Evolutionary conservation across 2,113 vertebrate genomes (phyloP).

Genomic region (Lasiurus borealis): DNA sequence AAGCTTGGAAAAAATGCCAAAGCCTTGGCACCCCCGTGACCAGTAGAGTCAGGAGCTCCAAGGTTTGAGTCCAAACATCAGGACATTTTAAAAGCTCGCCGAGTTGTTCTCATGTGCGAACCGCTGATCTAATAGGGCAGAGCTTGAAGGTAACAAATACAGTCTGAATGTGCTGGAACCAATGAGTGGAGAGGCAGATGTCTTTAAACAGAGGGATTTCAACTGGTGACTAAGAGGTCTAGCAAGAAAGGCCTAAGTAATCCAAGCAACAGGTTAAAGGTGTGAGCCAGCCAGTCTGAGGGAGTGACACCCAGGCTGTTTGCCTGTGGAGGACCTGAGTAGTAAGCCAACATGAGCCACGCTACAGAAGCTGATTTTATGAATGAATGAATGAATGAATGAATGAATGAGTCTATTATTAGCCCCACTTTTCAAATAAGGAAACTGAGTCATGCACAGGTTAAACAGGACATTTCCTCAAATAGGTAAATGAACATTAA

Average conservation of each 20-base stretch:
- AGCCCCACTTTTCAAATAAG: conserved; percentile 22
- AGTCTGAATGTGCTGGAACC: background rate
- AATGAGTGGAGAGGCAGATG: background rate
- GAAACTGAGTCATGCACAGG: background rate
- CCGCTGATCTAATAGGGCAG: background rate
- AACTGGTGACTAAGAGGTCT: background rate
- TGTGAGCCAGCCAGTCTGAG: background rate
- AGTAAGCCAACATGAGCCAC: background rate
- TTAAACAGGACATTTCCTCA: background rate
- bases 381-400: background rate
- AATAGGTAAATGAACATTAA: conserved; percentile 31
- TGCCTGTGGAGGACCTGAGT: background rate
- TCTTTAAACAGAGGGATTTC: background rate
- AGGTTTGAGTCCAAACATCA: background rate
- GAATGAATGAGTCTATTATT: too few relatives aligned
- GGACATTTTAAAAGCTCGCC: background rate
- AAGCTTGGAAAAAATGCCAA: background rate
- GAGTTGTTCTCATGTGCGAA: background rate
- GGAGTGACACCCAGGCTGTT: background rate
- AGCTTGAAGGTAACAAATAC: background rate
- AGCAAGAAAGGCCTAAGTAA: background rate
- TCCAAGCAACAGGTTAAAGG: background rate
- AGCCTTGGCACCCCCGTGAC: background rate
- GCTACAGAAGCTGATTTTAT: background rate
- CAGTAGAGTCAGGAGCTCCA: background rate